Evolutionary conservation across 2,888 invertebrate species (phyloP), one percentile per base, ranked within the genome.

Genomic region (Polymixis flavicincta): DNA sequence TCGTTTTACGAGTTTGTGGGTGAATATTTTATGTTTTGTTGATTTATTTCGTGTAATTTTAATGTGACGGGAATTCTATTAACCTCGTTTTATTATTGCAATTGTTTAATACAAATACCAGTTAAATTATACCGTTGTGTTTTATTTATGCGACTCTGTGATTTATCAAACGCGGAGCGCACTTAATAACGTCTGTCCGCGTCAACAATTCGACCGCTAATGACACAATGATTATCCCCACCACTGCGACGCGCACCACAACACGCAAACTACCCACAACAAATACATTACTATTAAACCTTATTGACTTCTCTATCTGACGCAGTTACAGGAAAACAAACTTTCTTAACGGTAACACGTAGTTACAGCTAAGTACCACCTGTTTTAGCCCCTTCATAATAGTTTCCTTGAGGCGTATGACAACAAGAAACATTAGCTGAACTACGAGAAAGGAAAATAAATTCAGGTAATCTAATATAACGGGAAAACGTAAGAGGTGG

Each of bases 391-490:
- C 78, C 87, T 83, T 85, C 83, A 85, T 88, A 88, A 87, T 81
- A 87, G 82, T 88, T 85, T 78, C 70, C 87, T 83, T 73, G 77
- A 80, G 88, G 82, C 87, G 88, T 85, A 87, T 88, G 87, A 84
- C 88, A 89, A 88, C 86, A 88, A 82, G 77, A 77, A 82, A 88
- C 88, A 87, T 89, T 89, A 87, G 76, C 79, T 78, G 67, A 90
- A 89, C 88, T 86, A 88, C 78, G 82, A 84, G 85, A 89, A 87
- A 86, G 87, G 90, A 87, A 89, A 91, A 93, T 92, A 93, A 94
- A 94, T 93, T 92, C 92, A 88, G 91, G 91, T 92, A 94, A 94
- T 94, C 92, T 93, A 94, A 94, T 93, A 93, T 88, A 88, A 87
- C 76, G 85, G 83, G 80, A 80, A 80, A 74, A 74, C 79, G 76